A percentile compares a stretch with the other conserved stretches of the same genome.
Conservation (phyloP, 2,888 invertebrate species). For the Myopa testacea region DNA sequence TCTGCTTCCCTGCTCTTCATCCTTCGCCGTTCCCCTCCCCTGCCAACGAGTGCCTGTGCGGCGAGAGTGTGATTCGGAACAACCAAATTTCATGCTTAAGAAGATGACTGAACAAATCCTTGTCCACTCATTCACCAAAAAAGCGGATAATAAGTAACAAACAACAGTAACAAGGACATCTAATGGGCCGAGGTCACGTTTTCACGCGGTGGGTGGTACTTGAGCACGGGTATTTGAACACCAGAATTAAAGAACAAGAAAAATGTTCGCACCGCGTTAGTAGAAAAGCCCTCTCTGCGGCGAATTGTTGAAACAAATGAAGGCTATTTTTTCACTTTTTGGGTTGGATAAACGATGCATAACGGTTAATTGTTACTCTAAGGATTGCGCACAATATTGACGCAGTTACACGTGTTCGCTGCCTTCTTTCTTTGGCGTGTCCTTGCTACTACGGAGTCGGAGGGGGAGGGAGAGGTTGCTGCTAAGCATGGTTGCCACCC, state of each 20-base stretch:
- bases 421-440: neutral
- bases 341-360: conserved; percentile 1
- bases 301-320: conserved; percentile 29
- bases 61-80: neutral
- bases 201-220: conserved; percentile 47
- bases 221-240: conserved; percentile 11
- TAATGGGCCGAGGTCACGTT: conserved; percentile 47
- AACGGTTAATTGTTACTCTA: conserved; percentile 34
- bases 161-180: conserved; percentile 32
- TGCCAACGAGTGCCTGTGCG: neutral
- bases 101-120: conserved; percentile 36
- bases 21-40: neutral
- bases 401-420: conserved; percentile 32
- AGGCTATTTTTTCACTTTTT: neutral
- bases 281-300: neutral
- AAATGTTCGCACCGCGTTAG: neutral
- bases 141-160: conserved; percentile 36
- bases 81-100: conserved; percentile 31
- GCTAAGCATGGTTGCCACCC: conserved; percentile 21
- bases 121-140: conserved; percentile 6
- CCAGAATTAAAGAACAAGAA: neutral
- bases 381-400: conserved; percentile 38
- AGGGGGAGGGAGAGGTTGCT: neutral
- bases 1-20: neutral
- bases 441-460: neutral